phyloP scores from a whole-genome alignment of 2,113 vertebrate genomes.

The Dasyprocta punctata region DNA sequence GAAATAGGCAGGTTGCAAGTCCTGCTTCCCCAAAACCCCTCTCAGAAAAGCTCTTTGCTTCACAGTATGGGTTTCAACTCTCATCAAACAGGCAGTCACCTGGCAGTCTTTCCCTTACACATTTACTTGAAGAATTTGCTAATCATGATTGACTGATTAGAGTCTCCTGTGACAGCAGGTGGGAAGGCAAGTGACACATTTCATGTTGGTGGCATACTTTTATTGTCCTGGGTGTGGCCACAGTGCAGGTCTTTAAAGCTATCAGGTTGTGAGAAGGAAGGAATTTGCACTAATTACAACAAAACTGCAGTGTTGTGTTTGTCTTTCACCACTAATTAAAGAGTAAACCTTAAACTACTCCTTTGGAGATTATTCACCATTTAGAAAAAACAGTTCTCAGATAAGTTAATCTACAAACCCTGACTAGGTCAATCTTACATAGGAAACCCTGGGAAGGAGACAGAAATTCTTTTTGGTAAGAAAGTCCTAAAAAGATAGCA shows the following conservation, averaged over 20 bases:
- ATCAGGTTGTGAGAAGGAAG: slow-evolving; percentile 5
- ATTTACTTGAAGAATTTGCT: background rate
- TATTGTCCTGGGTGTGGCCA: background rate
- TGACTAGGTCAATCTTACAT: background rate
- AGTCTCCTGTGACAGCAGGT: background rate
- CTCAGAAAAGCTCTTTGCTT: background rate
- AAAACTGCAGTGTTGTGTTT: background rate
- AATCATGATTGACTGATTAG: background rate
- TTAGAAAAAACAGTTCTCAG: background rate
- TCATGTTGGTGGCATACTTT: background rate
- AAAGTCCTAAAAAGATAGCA: background rate
- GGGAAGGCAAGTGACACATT: background rate
- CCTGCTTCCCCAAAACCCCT: background rate
- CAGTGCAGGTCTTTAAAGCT: background rate
- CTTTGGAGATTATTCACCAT: background rate
- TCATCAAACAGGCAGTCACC: background rate
- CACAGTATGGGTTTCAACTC: background rate
- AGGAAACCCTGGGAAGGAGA: background rate
- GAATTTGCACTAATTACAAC: background rate
- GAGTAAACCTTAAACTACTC: background rate
- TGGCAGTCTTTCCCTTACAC: background rate
- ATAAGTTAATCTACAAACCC: background rate
- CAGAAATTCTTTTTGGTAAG: background rate
- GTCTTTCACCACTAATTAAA: slow-evolving; percentile 2
- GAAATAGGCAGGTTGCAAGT: background rate